Base-by-base conservation (phyloP, 2,113 vertebrate genomes). In the Onychostoma macrolepis region DNA sequence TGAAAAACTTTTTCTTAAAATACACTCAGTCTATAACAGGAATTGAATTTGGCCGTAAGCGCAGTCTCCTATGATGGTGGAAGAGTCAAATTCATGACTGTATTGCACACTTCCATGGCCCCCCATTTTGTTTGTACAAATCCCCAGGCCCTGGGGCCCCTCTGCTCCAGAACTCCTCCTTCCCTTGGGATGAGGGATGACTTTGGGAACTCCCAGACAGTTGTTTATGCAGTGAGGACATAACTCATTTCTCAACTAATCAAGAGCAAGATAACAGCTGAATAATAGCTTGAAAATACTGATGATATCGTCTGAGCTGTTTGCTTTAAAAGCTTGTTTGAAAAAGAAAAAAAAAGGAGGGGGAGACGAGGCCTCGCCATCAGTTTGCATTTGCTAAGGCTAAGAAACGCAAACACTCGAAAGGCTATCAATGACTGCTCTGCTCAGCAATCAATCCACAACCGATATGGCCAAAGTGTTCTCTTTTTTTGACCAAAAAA, bases 161-260 rank as follows among this genome's bases (percentile, higher is more conserved):
- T 85, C 84, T 45, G 36, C 76, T 82, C 83, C 30, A 56, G 58
- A 83, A 61, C 77, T 80, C 75, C 45, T 36, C 69, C 58, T 77
- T 80, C 83, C 87, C 75, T 63, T 36, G 85, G 88, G 86, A 90
- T 86, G 43, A 85, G 87, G 85, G 80, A 80, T 85, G 86, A 85
- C 77, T 89, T 90, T 85, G 79, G 85, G 80, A 87, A 88, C 87
- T 80, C 79, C 71, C 67, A 61, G 83, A 91, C 69, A 83, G 85
- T 90, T 90, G 84, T 91, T 91, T 89, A 91, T 90, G 50, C 80
- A 86, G 87, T 84, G 74, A 77, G 63, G 63, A 84, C 85, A 86
- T 89, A 87, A 88, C 89, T 87, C 79, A 90, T 91, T 87, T 90
- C 85, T 90, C 79, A 67, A 88, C 85, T 88, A 87, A 90, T 90